Evolutionary conservation across 35 echinoderm and acorn worm genomes (phyloP).

Genomic region (Antedon bifida): DNA sequence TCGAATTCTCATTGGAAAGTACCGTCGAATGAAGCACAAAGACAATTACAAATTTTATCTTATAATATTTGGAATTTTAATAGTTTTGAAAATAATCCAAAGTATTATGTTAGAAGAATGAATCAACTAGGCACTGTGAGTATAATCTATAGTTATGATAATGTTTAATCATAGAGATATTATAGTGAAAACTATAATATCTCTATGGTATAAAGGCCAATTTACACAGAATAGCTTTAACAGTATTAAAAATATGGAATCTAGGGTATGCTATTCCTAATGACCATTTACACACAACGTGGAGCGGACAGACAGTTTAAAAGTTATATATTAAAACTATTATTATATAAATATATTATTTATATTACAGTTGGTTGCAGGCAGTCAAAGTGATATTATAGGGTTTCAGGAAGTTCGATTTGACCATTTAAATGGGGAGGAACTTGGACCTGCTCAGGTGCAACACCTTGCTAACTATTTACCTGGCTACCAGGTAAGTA

Average conservation of each 20-base stretch:
- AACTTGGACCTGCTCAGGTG: constrained; percentile 34
- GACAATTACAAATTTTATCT: not conserved
- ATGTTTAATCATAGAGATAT: not conserved
- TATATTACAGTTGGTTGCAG: constrained; percentile 9
- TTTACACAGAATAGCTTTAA: too few species aligned
- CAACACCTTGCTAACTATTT: constrained; percentile 32
- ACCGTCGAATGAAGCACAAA: not conserved
- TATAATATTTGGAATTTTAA: constrained; percentile 1
- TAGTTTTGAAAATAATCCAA: not conserved
- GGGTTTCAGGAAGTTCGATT: constrained; percentile 54
- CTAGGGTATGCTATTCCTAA: too few species aligned
- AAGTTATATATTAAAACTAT: too few species aligned
- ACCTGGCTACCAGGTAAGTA: constrained; percentile 37
- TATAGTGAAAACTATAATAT: too few species aligned
- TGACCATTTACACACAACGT: too few species aligned
- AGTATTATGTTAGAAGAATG: not conserved
- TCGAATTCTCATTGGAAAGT: not conserved
- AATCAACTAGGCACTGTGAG: not conserved
- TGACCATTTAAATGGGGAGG: not conserved
- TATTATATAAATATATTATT: too few species aligned
- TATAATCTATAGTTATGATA: not conserved
- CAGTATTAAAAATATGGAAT: too few species aligned
- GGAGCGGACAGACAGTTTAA: too few species aligned
- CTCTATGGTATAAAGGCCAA: too few species aligned
- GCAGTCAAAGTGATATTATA: constrained; percentile 26